These are phyloP conservation scores for Sebastes taczanowskii DNA, from an alignment of 2,797 vertebrate species.

Conservation along the genomic window DNA sequence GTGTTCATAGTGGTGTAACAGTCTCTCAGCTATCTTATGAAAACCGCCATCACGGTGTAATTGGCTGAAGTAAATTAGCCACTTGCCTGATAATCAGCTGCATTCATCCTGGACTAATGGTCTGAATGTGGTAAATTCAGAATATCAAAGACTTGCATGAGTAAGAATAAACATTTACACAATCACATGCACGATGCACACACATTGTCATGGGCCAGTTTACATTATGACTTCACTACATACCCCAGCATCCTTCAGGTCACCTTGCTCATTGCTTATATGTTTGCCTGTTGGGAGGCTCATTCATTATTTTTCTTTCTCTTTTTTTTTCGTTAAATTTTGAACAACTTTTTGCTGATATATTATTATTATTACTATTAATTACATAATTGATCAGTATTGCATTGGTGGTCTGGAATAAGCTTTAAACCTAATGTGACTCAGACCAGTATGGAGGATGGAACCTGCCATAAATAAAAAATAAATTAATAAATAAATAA, in stretches of 20 bases:
- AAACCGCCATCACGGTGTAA: slow-evolving; percentile 18
- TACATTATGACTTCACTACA: background rate
- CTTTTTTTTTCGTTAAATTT: background rate
- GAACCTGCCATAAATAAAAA: too few relatives aligned
- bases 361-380: background rate
- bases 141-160: background rate
- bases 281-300: background rate
- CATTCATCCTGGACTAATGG: slow-evolving; percentile 13
- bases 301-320: background rate
- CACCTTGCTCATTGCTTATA: background rate
- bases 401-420: background rate
- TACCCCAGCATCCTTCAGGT: background rate
- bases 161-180: background rate
- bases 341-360: background rate
- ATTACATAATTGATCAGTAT: background rate
- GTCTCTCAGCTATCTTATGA: background rate
- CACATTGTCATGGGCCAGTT: background rate
- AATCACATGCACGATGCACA: background rate
- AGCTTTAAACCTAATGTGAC: background rate
- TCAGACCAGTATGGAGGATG: background rate
- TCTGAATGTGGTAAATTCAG: background rate
- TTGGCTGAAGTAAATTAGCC: slow-evolving; percentile 23
- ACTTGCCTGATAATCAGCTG: slow-evolving; percentile 20
- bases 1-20: background rate
- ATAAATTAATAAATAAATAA: too few relatives aligned